Evolutionary conservation across 2,797 vertebrate genomes (phyloP), one percentile per base, ranked within the genome.

Genomic region (Sebastes jordani): DNA sequence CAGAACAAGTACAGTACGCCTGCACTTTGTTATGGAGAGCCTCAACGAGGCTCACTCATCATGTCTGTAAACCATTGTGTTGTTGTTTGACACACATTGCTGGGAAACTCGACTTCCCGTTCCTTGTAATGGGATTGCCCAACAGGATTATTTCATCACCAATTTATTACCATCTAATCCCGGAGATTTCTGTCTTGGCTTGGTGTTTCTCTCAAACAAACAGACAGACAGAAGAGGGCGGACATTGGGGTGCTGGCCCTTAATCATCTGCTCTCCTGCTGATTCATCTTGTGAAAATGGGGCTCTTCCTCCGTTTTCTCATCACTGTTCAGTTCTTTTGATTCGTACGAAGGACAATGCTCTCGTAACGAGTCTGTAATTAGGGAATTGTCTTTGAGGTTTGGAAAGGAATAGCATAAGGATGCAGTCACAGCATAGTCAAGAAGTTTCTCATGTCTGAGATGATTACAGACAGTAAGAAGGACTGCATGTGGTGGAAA

Each of bases 111-210:
- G 0, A 89, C 90, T 94, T 93, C 87, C 90, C 71, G 42, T 91
- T 66, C 78, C 82, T 81, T 79, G 49, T 82, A 87, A 80, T 68
- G 72, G 84, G 84, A 92, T 92, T 91, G 91, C 74, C 91, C 80
- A 83, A 84, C 71, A 32, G 73, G 82, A 91, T 91, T 91, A 89
- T 93, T 92, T 89, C 88, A 91, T 88, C 90, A 89, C 76, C 80
- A 81, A 86, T 92, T 93, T 92, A 93, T 95, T 92, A 84, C 82
- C 81, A 71, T 80, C 76, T 92, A 92, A 94, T 94, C 90, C 88
- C n/a, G 23, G 18, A 89, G 84, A 90, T 92, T 90, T 91, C 78
- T 62, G 80, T 71, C 76, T 77, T 88, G 90, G 85, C 86, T 49
- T 76, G 72, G 4, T 1, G 59, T 56, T 76, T 63, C 63, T 71